Conservation (phyloP, 1,140 invertebrate genomes). For the Brachionus rotundiformis region DNA sequence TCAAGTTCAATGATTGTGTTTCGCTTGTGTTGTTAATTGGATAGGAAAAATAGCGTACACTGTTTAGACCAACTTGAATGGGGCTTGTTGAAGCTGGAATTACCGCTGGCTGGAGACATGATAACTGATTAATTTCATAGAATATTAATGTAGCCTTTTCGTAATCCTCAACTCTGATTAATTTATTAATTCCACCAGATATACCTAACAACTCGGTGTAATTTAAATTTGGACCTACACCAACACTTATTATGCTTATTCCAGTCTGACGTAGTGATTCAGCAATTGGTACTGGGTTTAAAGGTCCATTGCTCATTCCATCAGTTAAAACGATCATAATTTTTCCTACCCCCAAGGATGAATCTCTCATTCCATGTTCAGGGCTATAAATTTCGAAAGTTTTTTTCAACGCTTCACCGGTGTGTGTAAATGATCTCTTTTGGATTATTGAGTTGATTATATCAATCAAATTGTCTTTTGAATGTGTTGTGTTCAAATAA, state of each 20-base stretch:
- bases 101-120: background rate
- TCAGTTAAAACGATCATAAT: background rate
- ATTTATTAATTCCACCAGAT: background rate
- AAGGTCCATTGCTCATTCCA: background rate
- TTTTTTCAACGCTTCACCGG: background rate
- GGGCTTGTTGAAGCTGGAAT: background rate
- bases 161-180: background rate
- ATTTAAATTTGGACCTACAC: background rate
- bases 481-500: background rate
- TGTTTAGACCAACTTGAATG: background rate
- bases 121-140: background rate
- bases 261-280: background rate
- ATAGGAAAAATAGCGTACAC: background rate
- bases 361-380: background rate
- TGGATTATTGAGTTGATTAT: background rate
- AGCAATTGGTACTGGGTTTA: background rate
- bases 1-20: too few relatives aligned
- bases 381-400: background rate
- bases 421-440: background rate
- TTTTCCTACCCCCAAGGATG: background rate
- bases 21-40: background rate
- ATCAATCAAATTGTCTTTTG: background rate
- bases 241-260: background rate
- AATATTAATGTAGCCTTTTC: background rate
- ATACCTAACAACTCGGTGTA: background rate